phyloP scores from a whole-genome alignment of 2,797 vertebrate genomes.

The Erpetoichthys calabaricus region DNA sequence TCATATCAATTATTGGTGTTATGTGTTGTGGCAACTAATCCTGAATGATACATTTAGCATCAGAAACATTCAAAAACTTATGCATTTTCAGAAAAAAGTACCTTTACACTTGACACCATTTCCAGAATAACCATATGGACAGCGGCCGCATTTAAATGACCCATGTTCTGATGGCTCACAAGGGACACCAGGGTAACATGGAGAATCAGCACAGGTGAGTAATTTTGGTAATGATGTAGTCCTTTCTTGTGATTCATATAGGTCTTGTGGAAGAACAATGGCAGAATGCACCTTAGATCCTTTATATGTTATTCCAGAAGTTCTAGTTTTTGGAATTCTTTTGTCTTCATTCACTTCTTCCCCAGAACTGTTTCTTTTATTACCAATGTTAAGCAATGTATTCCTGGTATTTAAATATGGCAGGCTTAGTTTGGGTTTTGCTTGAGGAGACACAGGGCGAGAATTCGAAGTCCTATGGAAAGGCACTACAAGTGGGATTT shows the following conservation, averaged over 20 bases:
- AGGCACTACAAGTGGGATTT: constrained; percentile 1
- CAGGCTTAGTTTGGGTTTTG: constrained; percentile 20
- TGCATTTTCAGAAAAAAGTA: constrained; percentile 17
- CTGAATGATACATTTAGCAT: no score
- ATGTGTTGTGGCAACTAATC: no score
- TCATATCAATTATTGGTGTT: no score
- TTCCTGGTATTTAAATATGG: constrained; percentile 15
- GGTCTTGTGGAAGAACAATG: constrained; percentile 24
- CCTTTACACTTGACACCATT: constrained; percentile 69
- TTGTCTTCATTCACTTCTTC: constrained; percentile 13
- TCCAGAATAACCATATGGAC: constrained; percentile 62
- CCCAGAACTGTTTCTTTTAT: constrained; percentile 16
- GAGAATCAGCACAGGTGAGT: constrained; percentile 44
- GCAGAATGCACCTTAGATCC: constrained; percentile 16
- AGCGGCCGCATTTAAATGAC: constrained; percentile 52
- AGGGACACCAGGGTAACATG: constrained; percentile 62
- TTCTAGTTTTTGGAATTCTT: constrained; percentile 18
- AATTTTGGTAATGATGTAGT: constrained; percentile 13
- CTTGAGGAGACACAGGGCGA: constrained; percentile 19
- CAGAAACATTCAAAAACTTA: no score
- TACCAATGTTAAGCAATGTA: constrained; percentile 9
- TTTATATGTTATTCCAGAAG: constrained; percentile 19
- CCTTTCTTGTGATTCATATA: constrained; percentile 12
- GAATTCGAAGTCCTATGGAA: constrained; percentile 17
- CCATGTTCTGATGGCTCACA: constrained; percentile 48